Conservation (phyloP, 2,797 vertebrate genomes). For the Tangara arthus region DNA sequence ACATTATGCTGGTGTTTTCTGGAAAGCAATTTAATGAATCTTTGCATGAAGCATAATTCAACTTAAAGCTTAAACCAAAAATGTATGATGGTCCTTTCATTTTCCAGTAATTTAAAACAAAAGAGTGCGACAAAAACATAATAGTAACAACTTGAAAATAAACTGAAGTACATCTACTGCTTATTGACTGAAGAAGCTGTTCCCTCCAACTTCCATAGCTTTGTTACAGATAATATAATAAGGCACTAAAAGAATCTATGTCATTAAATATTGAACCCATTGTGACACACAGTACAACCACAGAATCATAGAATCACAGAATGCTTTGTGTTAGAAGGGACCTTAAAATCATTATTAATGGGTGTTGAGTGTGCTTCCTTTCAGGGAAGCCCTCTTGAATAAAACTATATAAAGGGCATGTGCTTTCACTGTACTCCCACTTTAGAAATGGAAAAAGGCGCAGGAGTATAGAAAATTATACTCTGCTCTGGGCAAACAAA, state of each 20-base stretch:
- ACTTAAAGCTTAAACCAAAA: conserved; percentile 49
- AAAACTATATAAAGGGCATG: neutral
- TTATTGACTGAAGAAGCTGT: neutral
- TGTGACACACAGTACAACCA: neutral
- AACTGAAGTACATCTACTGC: neutral
- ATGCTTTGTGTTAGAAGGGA: neutral
- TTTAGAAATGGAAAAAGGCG: neutral
- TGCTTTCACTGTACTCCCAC: neutral
- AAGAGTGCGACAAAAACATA: neutral
- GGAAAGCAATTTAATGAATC: conserved; percentile 21
- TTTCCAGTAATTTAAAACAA: conserved; percentile 32
- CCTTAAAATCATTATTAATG: neutral
- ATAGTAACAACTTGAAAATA: neutral
- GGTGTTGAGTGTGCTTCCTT: neutral
- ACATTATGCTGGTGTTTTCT: neutral
- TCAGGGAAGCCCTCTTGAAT: neutral
- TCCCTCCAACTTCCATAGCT: neutral
- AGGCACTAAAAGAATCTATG: neutral
- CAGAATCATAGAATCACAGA: neutral
- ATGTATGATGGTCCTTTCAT: conserved; percentile 15
- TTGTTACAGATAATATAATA: neutral
- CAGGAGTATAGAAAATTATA: neutral
- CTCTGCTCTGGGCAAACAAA: neutral
- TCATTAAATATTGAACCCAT: neutral
- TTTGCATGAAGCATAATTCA: conserved; percentile 6